A percentile compares a stretch with the other conserved stretches of the same genome.
These are phyloP conservation scores for Scaptomyza flava DNA, from an alignment of 2,888 invertebrate species.

Conservation along the genomic window DNA sequence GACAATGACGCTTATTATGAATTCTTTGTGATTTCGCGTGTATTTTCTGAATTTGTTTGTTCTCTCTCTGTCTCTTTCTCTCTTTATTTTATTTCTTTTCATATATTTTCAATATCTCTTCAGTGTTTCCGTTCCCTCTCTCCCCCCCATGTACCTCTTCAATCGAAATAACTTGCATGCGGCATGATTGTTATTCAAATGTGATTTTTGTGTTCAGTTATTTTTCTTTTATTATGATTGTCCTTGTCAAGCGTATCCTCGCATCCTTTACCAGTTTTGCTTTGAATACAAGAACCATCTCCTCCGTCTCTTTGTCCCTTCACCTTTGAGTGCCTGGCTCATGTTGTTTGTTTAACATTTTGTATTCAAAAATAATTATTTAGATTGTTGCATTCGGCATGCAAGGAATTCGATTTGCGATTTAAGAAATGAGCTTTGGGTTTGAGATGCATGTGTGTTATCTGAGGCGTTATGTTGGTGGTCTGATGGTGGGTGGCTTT, in stretches of 20 bases:
- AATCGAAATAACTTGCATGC: constrained; percentile 75
- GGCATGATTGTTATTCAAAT: constrained; percentile 79
- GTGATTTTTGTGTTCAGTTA: constrained; percentile 69
- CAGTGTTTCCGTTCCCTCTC: constrained; percentile 35
- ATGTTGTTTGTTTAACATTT: constrained; percentile 75
- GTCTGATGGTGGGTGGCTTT: constrained; percentile 5
- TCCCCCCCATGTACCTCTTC: constrained; percentile 9
- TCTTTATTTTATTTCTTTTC: constrained; percentile 55
- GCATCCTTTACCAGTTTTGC: constrained; percentile 46
- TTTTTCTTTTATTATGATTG: constrained; percentile 23
- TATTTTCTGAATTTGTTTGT: constrained; percentile 39
- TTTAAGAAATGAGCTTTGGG: constrained; percentile 17
- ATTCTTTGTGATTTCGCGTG: constrained; percentile 79
- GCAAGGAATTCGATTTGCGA: constrained; percentile 54
- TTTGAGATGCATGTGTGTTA: constrained; percentile 41
- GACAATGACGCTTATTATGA: constrained; percentile 83
- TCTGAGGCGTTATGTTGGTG: constrained; percentile 9
- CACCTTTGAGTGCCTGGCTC: constrained; percentile 27
- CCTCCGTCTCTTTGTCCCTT: background rate
- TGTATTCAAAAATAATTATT: constrained; percentile 80
- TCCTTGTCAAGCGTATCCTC: constrained; percentile 54
- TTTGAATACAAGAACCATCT: background rate
- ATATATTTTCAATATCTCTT: constrained; percentile 72
- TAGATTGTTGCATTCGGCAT: constrained; percentile 75
- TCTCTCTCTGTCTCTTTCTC: constrained; percentile 19